phyloP scores from a whole-genome alignment of 1,140 invertebrate species.

The Sinonovacula constricta region DNA sequence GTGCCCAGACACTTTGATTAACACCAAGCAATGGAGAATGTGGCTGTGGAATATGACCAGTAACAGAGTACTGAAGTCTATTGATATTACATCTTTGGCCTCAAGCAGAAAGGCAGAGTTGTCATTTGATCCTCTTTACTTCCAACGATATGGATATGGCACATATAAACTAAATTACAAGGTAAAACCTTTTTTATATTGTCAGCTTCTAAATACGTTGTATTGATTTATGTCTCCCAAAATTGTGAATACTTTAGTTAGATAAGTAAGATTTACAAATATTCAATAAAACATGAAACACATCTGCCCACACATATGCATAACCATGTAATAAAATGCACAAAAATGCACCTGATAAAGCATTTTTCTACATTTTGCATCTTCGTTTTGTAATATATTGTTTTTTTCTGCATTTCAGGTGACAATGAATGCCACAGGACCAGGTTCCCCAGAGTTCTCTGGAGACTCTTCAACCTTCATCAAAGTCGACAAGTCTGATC shows the following conservation, averaged over 20 bases:
- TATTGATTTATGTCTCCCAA: no score
- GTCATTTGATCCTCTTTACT: slow-evolving; percentile 56
- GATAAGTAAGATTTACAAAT: no score
- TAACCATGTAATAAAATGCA: no score
- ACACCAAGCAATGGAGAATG: slow-evolving; percentile 65
- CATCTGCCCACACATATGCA: no score
- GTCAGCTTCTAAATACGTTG: no score
- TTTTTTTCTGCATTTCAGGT: slow-evolving; percentile 46
- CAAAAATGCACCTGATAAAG: no score
- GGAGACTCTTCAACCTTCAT: slow-evolving; percentile 60
- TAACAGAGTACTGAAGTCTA: slow-evolving; percentile 14
- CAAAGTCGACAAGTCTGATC: slow-evolving; percentile 58
- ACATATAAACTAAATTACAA: slow-evolving; percentile 69
- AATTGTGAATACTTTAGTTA: no score
- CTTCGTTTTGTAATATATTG: no score
- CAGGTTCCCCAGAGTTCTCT: background rate
- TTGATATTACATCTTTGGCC: slow-evolving; percentile 40
- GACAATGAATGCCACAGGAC: background rate
- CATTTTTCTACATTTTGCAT: no score
- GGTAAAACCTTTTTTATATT: slow-evolving; percentile 16
- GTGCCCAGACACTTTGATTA: slow-evolving; percentile 65
- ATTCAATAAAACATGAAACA: no score
- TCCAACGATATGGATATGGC: slow-evolving; percentile 64
- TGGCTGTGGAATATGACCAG: slow-evolving; percentile 56
- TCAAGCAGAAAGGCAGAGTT: slow-evolving; percentile 64